phyloP scores from a whole-genome alignment of 1,140 invertebrate genomes.

The Leptinotarsa lineolata region DNA sequence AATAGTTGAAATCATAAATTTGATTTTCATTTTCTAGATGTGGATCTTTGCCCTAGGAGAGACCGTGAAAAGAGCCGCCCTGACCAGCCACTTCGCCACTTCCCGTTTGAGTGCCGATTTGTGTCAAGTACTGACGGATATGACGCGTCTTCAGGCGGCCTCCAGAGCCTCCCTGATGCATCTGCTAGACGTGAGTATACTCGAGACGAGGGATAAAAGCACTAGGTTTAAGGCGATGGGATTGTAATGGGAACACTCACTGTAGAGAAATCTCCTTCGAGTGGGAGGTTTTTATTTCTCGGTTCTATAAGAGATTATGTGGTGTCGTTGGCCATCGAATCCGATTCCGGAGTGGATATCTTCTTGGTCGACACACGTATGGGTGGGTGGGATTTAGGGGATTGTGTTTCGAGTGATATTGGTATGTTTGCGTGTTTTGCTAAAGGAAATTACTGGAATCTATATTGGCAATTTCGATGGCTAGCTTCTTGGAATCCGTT shows the following conservation, averaged over 20 bases:
- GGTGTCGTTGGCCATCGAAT: not conserved
- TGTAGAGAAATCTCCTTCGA: not conserved
- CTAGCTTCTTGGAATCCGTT: too few species aligned
- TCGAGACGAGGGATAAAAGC: conserved; percentile 3
- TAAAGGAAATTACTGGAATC: too few species aligned
- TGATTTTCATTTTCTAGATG: conserved; percentile 58
- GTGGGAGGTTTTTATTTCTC: not conserved
- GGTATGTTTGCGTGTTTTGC: too few species aligned
- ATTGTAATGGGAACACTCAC: not conserved
- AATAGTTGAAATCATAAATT: not conserved
- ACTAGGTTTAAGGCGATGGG: not conserved
- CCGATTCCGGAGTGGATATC: too few species aligned
- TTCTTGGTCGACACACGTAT: too few species aligned
- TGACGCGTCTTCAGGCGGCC: conserved; percentile 57
- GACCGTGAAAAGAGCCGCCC: conserved; percentile 60
- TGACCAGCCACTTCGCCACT: conserved; percentile 57
- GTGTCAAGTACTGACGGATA: conserved; percentile 61
- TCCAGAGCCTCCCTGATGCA: conserved; percentile 63
- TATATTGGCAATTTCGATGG: too few species aligned
- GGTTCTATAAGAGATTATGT: not conserved
- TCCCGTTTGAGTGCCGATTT: conserved; percentile 61
- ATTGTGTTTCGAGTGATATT: too few species aligned
- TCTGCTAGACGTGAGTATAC: conserved; percentile 61
- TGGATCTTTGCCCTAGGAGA: conserved; percentile 65
- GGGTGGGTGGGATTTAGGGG: too few species aligned